phyloP scores from a whole-genome alignment of 1,140 invertebrate genomes.

The Teleogryllus occipitalis region DNA sequence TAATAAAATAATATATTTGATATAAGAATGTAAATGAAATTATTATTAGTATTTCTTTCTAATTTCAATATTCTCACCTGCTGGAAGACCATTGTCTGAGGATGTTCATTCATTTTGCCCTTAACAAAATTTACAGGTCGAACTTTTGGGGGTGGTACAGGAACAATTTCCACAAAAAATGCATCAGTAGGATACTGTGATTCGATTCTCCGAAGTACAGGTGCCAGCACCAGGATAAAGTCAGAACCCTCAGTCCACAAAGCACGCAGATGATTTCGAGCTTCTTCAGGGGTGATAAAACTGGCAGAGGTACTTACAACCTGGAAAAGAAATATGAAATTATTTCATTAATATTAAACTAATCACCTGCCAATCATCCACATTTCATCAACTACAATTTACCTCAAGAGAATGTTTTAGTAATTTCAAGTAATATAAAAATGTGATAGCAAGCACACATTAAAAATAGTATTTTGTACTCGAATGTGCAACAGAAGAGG shows the following conservation, averaged over 20 bases:
- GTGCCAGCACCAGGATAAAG: constrained; percentile 60
- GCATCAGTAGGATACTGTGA: constrained; percentile 66
- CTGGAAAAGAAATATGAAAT: not conserved
- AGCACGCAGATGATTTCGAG: constrained; percentile 55
- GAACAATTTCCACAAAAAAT: constrained; percentile 79
- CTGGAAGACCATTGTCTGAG: constrained; percentile 62
- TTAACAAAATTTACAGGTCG: constrained; percentile 68
- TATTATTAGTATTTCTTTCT: too few relatives aligned
- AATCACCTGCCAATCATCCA: too few relatives aligned
- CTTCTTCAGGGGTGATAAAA: not conserved
- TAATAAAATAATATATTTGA: too few relatives aligned
- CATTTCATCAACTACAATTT: too few relatives aligned
- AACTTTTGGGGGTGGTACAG: constrained; percentile 78
- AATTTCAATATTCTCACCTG: not conserved
- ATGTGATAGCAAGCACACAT: too few relatives aligned
- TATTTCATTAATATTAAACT: too few relatives aligned
- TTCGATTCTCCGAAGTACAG: constrained; percentile 52
- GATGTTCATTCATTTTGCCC: constrained; percentile 68
- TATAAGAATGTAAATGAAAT: too few relatives aligned
- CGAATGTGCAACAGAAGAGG: too few relatives aligned
- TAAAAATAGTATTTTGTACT: too few relatives aligned
- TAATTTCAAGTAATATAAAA: too few relatives aligned
- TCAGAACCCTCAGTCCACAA: constrained; percentile 70
- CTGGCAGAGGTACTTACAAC: not conserved
- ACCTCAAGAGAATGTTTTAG: too few relatives aligned